phyloP scores from a whole-genome alignment of 2,888 invertebrate species.

The Aleiodes leptofemur region DNA sequence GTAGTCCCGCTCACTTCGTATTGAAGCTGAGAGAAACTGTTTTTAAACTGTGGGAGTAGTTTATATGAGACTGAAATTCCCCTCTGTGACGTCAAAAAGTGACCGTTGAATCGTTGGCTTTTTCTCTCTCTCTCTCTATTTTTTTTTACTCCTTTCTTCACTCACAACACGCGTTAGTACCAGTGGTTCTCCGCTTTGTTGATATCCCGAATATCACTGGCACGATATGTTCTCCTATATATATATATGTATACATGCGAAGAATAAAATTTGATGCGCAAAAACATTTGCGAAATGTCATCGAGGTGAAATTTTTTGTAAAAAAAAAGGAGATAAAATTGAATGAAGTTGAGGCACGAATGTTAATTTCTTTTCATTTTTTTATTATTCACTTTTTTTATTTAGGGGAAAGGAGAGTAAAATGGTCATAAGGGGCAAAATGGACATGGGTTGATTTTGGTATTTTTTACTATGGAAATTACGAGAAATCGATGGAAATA shows the following conservation, averaged over 20 bases:
- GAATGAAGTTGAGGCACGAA: no score
- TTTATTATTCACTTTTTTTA: no score
- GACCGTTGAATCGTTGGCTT: slow-evolving; percentile 4
- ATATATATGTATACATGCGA: no score
- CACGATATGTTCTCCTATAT: slow-evolving; percentile 6
- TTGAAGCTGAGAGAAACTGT: slow-evolving; percentile 13
- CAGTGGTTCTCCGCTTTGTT: slow-evolving; percentile 69
- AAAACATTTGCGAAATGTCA: slow-evolving; percentile 8
- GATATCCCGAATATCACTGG: slow-evolving; percentile 52
- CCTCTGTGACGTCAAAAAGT: slow-evolving; percentile 17
- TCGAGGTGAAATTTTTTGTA: background rate
- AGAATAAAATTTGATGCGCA: slow-evolving; percentile 27
- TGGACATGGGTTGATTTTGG: no score
- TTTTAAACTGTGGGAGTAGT: slow-evolving; percentile 11
- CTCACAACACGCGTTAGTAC: slow-evolving; percentile 42
- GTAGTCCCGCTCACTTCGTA: background rate
- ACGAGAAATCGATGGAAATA: no score
- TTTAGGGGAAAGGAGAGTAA: no score
- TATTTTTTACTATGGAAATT: no score
- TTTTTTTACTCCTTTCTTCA: background rate
- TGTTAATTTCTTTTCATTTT: no score
- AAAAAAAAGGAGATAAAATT: no score
- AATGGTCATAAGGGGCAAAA: no score
- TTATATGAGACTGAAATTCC: slow-evolving; percentile 6
- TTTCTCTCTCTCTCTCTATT: no score